Evolutionary conservation across 1,140 invertebrate species (phyloP).

Genomic region (Drosophila erecta): DNA sequence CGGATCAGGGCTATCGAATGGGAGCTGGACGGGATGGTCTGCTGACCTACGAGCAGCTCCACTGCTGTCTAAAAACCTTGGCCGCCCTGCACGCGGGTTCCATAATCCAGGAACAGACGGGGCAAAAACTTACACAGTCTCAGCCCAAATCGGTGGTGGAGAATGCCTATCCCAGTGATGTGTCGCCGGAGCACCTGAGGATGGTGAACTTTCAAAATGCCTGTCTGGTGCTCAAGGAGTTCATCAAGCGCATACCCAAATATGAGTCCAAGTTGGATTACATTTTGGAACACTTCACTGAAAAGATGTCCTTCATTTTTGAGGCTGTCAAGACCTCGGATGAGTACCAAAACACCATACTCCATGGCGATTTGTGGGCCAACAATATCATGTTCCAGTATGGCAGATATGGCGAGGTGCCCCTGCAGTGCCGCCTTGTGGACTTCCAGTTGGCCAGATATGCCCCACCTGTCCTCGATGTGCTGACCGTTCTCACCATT

Average conservation of each 20-base stretch:
- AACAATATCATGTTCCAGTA: conserved; percentile 88
- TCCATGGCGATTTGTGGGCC: conserved; percentile 88
- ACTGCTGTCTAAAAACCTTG: conserved; percentile 85
- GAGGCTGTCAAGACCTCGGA: conserved; percentile 85
- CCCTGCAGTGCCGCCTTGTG: conserved; percentile 86
- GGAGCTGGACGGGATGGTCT: conserved; percentile 78
- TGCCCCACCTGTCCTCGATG: conserved; percentile 85
- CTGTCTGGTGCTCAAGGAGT: conserved; percentile 84
- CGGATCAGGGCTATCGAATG: conserved; percentile 78
- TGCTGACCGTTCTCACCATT: conserved; percentile 85
- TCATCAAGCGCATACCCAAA: conserved; percentile 83
- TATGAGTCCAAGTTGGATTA: conserved; percentile 71
- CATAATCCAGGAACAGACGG: conserved; percentile 85
- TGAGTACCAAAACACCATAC: conserved; percentile 86
- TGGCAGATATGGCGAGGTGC: conserved; percentile 71
- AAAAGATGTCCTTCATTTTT: conserved; percentile 83
- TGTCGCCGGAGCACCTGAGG: conserved; percentile 70
- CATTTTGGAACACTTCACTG: conserved; percentile 69
- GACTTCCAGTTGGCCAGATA: conserved; percentile 88
- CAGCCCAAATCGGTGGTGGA: conserved; percentile 85
- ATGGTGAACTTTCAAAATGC: conserved; percentile 84
- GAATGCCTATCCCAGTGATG: conserved; percentile 84
- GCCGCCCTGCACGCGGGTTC: conserved; percentile 87
- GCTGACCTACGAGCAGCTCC: conserved; percentile 85
- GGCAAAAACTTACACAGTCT: conserved; percentile 80